Conservation (phyloP, 2,888 invertebrate genomes). For the Andrena haemorrhoa region DNA sequence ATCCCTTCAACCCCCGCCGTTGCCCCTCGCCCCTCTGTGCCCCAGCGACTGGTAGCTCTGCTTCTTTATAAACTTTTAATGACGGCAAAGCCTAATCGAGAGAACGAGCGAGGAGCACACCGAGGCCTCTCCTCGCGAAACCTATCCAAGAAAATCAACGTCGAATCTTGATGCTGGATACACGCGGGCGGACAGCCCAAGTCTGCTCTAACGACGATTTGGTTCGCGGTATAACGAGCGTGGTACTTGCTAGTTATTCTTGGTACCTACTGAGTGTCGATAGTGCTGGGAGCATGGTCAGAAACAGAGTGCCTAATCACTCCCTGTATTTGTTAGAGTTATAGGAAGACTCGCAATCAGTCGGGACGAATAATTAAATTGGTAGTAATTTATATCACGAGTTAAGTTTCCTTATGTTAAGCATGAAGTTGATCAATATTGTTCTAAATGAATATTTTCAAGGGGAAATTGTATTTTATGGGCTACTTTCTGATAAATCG, state of each 20-base stretch:
- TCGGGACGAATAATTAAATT: too few species aligned
- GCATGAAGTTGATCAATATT: too few species aligned
- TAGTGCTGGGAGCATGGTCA: too few species aligned
- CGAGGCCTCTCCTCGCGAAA: slow-evolving; percentile 62
- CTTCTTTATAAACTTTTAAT: slow-evolving; percentile 85
- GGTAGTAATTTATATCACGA: too few species aligned
- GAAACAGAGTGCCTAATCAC: too few species aligned
- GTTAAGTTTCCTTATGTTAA: too few species aligned
- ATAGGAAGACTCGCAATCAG: too few species aligned
- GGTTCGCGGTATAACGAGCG: slow-evolving; percentile 26
- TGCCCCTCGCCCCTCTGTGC: slow-evolving; percentile 61
- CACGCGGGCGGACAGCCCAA: slow-evolving; percentile 38
- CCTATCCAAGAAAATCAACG: slow-evolving; percentile 76
- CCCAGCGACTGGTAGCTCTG: slow-evolving; percentile 76
- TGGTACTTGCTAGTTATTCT: slow-evolving; percentile 38
- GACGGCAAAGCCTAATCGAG: slow-evolving; percentile 84
- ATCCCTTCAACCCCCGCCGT: slow-evolving; percentile 50
- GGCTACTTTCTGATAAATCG: too few species aligned
- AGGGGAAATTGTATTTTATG: too few species aligned
- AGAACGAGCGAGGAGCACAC: slow-evolving; percentile 75
- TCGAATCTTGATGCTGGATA: slow-evolving; percentile 79
- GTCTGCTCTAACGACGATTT: slow-evolving; percentile 36
- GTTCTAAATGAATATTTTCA: too few species aligned
- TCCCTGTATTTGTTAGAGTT: too few species aligned
- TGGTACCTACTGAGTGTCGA: background rate